Evolutionary conservation across 2,113 vertebrate species (phyloP).

Genomic region (Melanostigma gelatinosum): DNA sequence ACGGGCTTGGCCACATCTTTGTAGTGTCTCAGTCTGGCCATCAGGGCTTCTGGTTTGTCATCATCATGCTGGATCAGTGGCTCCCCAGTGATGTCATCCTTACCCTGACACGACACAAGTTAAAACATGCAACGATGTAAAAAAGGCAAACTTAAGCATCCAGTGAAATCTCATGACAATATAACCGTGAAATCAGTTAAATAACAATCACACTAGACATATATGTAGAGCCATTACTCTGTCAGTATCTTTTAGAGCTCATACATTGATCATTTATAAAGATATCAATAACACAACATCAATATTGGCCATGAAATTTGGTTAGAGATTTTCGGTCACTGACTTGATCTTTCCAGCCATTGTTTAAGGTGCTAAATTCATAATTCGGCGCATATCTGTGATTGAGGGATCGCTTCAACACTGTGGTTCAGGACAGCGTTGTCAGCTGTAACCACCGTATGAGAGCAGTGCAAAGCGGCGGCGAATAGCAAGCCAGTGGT

Average conservation of each 20-base stretch:
- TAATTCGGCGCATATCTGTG: background rate
- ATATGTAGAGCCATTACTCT: background rate
- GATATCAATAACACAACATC: background rate
- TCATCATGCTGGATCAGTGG: slow-evolving; percentile 91
- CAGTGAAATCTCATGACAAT: background rate
- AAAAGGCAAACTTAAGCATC: background rate
- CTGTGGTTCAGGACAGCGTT: background rate
- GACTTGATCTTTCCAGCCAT: background rate
- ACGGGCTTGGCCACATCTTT: slow-evolving; percentile 96
- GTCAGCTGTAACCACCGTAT: too few species aligned
- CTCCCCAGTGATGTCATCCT: slow-evolving; percentile 92
- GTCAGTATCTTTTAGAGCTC: background rate
- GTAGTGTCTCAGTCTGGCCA: slow-evolving; percentile 91
- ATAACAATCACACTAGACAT: background rate
- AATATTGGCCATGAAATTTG: background rate
- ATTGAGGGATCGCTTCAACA: background rate
- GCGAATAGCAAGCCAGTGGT: background rate
- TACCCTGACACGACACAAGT: slow-evolving; percentile 80
- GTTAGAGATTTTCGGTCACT: background rate
- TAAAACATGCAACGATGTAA: slow-evolving; percentile 12
- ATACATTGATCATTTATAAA: background rate
- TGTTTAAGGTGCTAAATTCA: background rate
- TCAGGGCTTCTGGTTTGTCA: slow-evolving; percentile 91
- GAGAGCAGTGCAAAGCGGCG: background rate
- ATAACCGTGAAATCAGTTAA: background rate